phyloP scores from a whole-genome alignment of 2,888 invertebrate species.

The Elysia crispata region DNA sequence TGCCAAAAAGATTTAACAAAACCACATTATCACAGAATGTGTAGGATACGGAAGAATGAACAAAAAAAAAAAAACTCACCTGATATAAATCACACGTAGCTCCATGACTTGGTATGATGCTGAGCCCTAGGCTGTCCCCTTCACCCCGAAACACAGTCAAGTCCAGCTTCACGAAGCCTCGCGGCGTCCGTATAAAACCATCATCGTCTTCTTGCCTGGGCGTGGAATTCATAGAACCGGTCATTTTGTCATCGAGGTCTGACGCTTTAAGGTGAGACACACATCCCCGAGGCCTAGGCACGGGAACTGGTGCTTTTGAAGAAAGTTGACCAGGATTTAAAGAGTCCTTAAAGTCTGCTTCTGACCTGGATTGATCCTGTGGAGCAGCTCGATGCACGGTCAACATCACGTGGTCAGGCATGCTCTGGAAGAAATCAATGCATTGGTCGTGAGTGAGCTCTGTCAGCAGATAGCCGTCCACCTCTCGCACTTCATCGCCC shows the following conservation, averaged over 20 bases:
- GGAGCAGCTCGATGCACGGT: slow-evolving; percentile 55
- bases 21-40: too few relatives aligned
- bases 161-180: slow-evolving; percentile 59
- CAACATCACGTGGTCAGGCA: slow-evolving; percentile 77
- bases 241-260: not conserved
- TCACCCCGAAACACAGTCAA: slow-evolving; percentile 62
- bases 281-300: not conserved
- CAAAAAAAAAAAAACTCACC: slow-evolving; percentile 62
- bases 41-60: too few relatives aligned
- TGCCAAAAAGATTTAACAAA: too few relatives aligned
- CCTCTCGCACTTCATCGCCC: slow-evolving; percentile 92
- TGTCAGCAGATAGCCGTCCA: slow-evolving; percentile 88
- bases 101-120: slow-evolving; percentile 72
- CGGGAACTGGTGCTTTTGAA: not conserved
- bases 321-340: not conserved
- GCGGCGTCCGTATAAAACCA: slow-evolving; percentile 23
- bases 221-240: not conserved
- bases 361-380: not conserved
- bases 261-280: too few relatives aligned
- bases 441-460: slow-evolving; percentile 91
- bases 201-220: not conserved
- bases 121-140: slow-evolving; percentile 69
- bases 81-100: slow-evolving; percentile 68
- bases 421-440: slow-evolving; percentile 92
- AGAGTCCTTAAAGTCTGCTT: not conserved